Percentiles rank a stretch among this genome's conserved stretches.
These are phyloP conservation scores for Synchiropus splendidus DNA, from an alignment of 2,113 vertebrate species.

Conservation along the genomic window DNA sequence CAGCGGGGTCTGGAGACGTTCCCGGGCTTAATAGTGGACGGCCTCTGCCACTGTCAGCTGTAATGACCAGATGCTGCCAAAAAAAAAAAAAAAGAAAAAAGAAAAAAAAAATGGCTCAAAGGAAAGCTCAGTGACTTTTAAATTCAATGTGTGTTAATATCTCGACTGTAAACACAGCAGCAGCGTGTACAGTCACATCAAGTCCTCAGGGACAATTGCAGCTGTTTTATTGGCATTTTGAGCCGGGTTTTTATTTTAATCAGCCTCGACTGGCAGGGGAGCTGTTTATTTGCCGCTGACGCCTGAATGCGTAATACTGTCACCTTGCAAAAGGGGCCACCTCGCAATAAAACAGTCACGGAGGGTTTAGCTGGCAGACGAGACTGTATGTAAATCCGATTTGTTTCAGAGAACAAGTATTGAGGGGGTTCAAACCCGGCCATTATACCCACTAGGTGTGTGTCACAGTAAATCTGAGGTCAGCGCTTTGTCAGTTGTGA, in stretches of 20 bases:
- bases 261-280: constrained; percentile 25
- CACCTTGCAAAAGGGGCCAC: constrained; percentile 30
- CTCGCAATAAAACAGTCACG: constrained; percentile 27
- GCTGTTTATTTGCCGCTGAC: constrained; percentile 34
- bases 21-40: constrained; percentile 45
- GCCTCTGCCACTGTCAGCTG: constrained; percentile 39
- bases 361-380: constrained; percentile 14
- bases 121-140: constrained; percentile 24
- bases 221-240: constrained; percentile 33
- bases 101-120: constrained; percentile 26
- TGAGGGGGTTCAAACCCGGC: constrained; percentile 4
- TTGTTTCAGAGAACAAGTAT: no score
- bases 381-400: no score
- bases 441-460: constrained; percentile 22
- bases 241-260: constrained; percentile 49
- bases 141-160: constrained; percentile 9
- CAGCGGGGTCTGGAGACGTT: constrained; percentile 52
- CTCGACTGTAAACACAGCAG: constrained; percentile 11
- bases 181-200: constrained; percentile 22
- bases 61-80: constrained; percentile 38
- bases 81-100: constrained; percentile 41
- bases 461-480: constrained; percentile 19
- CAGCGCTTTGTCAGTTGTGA: constrained; percentile 11
- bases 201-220: constrained; percentile 7
- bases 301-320: constrained; percentile 39